These are phyloP conservation scores for Nemapogon koenigi DNA, from an alignment of 2,888 invertebrate species.

Conservation along the genomic window DNA sequence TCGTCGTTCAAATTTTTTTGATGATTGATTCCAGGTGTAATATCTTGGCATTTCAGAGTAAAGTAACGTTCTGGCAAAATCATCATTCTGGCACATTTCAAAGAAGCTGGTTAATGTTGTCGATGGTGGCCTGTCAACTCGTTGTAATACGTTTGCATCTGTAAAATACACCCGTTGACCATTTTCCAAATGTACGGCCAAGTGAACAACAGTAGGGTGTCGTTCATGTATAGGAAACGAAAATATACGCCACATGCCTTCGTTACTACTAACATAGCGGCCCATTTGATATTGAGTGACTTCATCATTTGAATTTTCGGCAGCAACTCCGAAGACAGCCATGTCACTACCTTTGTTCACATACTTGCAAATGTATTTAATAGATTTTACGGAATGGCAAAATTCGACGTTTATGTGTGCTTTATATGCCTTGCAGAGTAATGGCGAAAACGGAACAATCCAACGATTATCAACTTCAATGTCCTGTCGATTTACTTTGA, in stretches of 20 bases:
- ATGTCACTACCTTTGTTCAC: conserved; percentile 15
- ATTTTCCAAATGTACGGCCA: conserved; percentile 19
- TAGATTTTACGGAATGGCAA: conserved; percentile 15
- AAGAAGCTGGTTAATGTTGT: conserved; percentile 21
- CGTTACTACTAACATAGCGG: conserved; percentile 17
- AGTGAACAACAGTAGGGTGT: conserved; percentile 18
- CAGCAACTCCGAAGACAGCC: conserved; percentile 10
- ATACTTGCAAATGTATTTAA: conserved; percentile 17
- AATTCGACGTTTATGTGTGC: conserved; percentile 14
- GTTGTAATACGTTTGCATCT: conserved; percentile 13
- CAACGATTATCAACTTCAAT: conserved; percentile 20
- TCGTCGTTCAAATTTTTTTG: conserved; percentile 18
- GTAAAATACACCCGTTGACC: conserved; percentile 19
- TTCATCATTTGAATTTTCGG: conserved; percentile 18
- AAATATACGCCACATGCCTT: conserved; percentile 21
- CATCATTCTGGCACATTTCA: conserved; percentile 18
- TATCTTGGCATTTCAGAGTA: conserved; percentile 20
- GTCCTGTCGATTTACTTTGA: conserved; percentile 19
- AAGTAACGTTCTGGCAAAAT: conserved; percentile 18
- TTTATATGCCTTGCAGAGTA: neutral
- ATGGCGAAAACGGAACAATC: conserved; percentile 17
- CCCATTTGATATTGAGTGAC: conserved; percentile 15
- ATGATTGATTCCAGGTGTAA: conserved; percentile 20
- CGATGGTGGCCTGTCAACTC: conserved; percentile 17
- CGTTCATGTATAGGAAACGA: conserved; percentile 19